These are phyloP conservation scores for Lamellibrachia satsuma DNA, from an alignment of 2,888 invertebrate species.

Conservation along the genomic window DNA sequence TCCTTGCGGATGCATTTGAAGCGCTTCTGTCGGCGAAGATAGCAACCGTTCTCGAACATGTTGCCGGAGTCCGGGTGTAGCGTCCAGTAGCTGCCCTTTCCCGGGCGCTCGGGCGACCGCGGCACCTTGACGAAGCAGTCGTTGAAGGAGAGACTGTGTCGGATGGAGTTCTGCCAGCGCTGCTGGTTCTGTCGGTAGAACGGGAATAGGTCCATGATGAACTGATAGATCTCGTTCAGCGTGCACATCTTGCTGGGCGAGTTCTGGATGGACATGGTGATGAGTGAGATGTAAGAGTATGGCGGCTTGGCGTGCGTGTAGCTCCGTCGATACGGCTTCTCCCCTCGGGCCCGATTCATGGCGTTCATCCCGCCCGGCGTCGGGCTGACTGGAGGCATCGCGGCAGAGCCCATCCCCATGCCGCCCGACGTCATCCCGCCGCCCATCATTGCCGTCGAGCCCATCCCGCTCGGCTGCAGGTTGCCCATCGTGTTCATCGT, in stretches of 20 bases:
- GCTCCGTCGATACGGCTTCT: conserved; percentile 83
- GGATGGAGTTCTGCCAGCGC: conserved; percentile 98
- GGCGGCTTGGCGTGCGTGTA: conserved; percentile 86
- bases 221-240: conserved; percentile 97
- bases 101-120: conserved; percentile 87
- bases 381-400: neutral
- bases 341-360: conserved; percentile 21
- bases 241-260: conserved; percentile 96
- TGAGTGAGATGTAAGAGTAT: conserved; percentile 97
- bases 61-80: conserved; percentile 97
- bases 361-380: neutral
- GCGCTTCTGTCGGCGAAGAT: conserved; percentile 92
- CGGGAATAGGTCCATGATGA: conserved; percentile 99
- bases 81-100: conserved; percentile 99
- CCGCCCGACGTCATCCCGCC: conserved; percentile 6
- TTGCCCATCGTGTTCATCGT: conserved; percentile 27
- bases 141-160: conserved; percentile 96
- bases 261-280: conserved; percentile 99
- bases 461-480: neutral
- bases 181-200: conserved; percentile 99
- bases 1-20: conserved; percentile 84
- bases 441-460: neutral
- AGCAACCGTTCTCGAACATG: conserved; percentile 99
- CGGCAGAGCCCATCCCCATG: neutral
- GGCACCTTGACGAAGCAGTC: conserved; percentile 99